Evolutionary conservation across 2,888 invertebrate genomes (phyloP).

Genomic region (Chironomus riparius): DNA sequence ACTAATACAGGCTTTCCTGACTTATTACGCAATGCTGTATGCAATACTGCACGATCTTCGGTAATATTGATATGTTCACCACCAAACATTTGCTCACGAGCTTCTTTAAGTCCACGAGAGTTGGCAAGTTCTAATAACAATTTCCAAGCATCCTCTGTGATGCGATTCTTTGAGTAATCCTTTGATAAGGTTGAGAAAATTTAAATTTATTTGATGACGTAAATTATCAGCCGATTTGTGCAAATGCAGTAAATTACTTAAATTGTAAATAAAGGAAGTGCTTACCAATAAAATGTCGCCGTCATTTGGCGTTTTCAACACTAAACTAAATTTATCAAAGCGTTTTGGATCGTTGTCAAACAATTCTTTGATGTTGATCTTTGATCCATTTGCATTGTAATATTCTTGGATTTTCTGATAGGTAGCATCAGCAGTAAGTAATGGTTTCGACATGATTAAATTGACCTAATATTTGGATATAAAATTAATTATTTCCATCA

Average conservation of each 20-base stretch:
- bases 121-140: constrained; percentile 73
- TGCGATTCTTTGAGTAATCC: constrained; percentile 94
- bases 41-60: constrained; percentile 90
- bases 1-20: constrained; percentile 58
- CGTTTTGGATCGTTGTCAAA: constrained; percentile 73
- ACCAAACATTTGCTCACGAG: constrained; percentile 81
- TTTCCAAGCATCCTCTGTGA: constrained; percentile 66
- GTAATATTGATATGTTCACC: constrained; percentile 98
- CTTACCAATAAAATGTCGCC: constrained; percentile 69
- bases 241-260: not conserved
- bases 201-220: not conserved
- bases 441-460: constrained; percentile 45
- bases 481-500: not conserved
- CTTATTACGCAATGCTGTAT: constrained; percentile 86
- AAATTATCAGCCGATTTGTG: not conserved
- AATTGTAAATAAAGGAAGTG: not conserved
- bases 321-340: constrained; percentile 78
- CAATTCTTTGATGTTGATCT: constrained; percentile 71
- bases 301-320: constrained; percentile 68
- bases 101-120: constrained; percentile 71
- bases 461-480: too few species aligned
- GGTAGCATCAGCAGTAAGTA: constrained; percentile 55
- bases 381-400: constrained; percentile 59
- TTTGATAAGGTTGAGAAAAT: not conserved
- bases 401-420: constrained; percentile 69